These are phyloP conservation scores for Stomatorhinus ivindoensis DNA, from an alignment of 2,113 vertebrate genomes.

Conservation along the genomic window DNA sequence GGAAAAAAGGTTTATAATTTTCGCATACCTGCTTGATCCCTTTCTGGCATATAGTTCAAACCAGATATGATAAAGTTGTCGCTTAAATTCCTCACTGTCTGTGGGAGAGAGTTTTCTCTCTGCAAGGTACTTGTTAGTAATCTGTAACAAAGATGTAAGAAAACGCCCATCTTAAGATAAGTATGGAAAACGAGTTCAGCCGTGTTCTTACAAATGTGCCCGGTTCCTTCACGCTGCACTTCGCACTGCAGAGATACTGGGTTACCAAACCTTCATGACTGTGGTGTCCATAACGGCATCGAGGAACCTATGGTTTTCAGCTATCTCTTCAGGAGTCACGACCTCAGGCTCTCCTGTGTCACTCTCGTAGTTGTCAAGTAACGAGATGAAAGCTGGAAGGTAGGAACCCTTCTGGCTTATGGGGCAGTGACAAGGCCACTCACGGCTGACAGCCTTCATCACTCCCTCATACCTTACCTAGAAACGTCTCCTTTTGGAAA, in stretches of 20 bases:
- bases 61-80: conserved; percentile 69
- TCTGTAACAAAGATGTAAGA: conserved; percentile 38
- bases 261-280: conserved; percentile 62
- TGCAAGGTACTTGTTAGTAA: conserved; percentile 63
- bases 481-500: conserved; percentile 70
- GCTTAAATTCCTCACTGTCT: conserved; percentile 52
- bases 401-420: background rate
- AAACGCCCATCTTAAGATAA: background rate
- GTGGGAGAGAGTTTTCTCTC: conserved; percentile 57
- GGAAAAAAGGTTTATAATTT: background rate
- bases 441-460: background rate
- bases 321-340: conserved; percentile 63
- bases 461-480: conserved; percentile 40
- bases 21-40: conserved; percentile 58
- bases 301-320: conserved; percentile 68
- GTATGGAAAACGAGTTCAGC: background rate
- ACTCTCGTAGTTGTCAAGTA: conserved; percentile 70
- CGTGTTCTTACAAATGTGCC: background rate
- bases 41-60: conserved; percentile 66
- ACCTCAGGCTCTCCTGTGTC: conserved; percentile 64
- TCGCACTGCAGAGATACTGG: background rate
- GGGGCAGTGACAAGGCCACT: conserved; percentile 16
- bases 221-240: background rate
- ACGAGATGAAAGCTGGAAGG: conserved; percentile 63
- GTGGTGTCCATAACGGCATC: conserved; percentile 55